Conservation (phyloP, 2,113 vertebrate species). For the Tachuris rubrigastra region DNA sequence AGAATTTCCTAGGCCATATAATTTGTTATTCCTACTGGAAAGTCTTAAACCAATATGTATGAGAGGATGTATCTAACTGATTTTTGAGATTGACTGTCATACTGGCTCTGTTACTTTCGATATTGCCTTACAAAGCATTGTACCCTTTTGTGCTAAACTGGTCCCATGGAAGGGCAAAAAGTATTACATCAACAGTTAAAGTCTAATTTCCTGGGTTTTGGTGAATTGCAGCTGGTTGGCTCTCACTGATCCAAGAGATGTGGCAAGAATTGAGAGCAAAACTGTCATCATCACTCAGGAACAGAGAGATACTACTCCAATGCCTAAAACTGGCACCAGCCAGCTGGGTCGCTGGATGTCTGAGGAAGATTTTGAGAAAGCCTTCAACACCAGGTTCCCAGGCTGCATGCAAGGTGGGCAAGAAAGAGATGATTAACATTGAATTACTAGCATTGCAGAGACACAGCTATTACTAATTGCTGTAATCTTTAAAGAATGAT, state of each 20-base stretch:
- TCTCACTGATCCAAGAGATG: constrained; percentile 91
- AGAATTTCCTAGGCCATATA: neutral
- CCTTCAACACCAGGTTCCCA: constrained; percentile 85
- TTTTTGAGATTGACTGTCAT: neutral
- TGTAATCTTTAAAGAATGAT: neutral
- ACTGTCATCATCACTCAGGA: constrained; percentile 91
- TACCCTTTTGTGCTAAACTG: neutral
- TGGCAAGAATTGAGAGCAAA: constrained; percentile 94
- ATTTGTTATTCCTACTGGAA: neutral
- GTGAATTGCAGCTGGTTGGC: constrained; percentile 86
- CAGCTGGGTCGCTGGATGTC: constrained; percentile 96
- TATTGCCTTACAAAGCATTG: neutral
- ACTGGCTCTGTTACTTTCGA: neutral
- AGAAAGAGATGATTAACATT: neutral
- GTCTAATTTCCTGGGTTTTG: neutral
- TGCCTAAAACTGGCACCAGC: constrained; percentile 79
- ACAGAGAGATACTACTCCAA: constrained; percentile 84
- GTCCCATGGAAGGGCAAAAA: neutral
- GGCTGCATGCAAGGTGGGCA: constrained; percentile 93
- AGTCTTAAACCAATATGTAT: neutral
- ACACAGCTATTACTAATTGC: neutral
- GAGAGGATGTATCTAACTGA: neutral
- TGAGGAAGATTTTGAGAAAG: constrained; percentile 91
- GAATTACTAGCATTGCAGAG: neutral
- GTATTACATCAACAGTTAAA: neutral